Evolutionary conservation across 1,140 invertebrate genomes (phyloP).

Genomic region (Monochamus saltuarius): DNA sequence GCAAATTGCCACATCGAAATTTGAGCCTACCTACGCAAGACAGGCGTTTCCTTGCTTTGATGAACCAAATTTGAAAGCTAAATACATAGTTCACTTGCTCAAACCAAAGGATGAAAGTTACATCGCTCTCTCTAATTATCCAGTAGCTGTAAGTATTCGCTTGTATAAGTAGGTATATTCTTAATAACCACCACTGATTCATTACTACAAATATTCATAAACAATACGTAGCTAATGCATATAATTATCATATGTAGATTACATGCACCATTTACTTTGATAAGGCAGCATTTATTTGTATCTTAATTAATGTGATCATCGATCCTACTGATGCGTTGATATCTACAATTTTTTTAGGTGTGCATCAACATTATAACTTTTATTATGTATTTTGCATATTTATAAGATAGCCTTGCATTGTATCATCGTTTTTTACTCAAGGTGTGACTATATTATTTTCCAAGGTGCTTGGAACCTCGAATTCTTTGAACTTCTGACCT

Average conservation of each 20-base stretch:
- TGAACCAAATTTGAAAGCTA: slow-evolving; percentile 91
- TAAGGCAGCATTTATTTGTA: too few species aligned
- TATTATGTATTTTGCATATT: slow-evolving; percentile 1
- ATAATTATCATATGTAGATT: too few species aligned
- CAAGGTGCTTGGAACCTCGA: not conserved
- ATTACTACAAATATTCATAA: too few species aligned
- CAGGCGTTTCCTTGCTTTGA: slow-evolving; percentile 94
- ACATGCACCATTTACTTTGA: too few species aligned
- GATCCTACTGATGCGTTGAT: not conserved
- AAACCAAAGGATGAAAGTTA: slow-evolving; percentile 64
- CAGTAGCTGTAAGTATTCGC: slow-evolving; percentile 52
- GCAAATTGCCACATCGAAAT: slow-evolving; percentile 84
- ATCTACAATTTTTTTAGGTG: not conserved
- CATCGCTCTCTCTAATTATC: slow-evolving; percentile 81
- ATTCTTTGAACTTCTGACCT: too few species aligned
- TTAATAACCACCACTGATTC: too few species aligned
- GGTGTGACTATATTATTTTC: too few species aligned
- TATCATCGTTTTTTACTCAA: not conserved
- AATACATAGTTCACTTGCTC: slow-evolving; percentile 76
- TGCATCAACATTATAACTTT: not conserved
- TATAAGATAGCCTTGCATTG: slow-evolving; percentile 7
- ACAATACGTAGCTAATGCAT: too few species aligned
- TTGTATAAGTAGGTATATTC: too few species aligned
- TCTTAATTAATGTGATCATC: too few species aligned
- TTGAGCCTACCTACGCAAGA: slow-evolving; percentile 91